These are phyloP conservation scores for Calidris pugnax DNA, from an alignment of 2,113 vertebrate species.

Conservation along the genomic window DNA sequence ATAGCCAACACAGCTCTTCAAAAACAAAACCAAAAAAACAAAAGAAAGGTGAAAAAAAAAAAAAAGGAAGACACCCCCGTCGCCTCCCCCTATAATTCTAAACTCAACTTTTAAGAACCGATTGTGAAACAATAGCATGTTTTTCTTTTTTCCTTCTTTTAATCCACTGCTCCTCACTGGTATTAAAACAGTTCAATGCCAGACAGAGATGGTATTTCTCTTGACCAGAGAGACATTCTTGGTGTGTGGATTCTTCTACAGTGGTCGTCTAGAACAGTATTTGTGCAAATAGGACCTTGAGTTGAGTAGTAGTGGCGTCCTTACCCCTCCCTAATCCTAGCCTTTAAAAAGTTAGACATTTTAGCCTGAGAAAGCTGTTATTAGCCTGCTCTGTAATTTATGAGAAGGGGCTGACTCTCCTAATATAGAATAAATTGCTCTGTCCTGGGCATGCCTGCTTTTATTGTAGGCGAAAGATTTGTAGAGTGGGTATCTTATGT, in stretches of 20 bases:
- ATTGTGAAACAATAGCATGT: not conserved
- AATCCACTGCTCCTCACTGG: not conserved
- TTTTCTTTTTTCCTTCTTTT: not conserved
- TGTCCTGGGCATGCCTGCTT: not conserved
- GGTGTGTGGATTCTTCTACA: not conserved
- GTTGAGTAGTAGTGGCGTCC: not conserved
- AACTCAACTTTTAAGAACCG: not conserved
- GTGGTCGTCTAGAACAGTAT: too few relatives aligned
- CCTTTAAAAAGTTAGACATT: not conserved
- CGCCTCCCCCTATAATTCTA: not conserved
- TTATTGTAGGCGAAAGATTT: not conserved
- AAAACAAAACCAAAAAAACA: not conserved
- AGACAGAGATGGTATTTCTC: slow-evolving; percentile 7
- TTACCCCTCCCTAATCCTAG: not conserved
- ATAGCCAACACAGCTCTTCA: not conserved
- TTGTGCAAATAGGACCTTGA: not conserved
- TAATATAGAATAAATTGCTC: not conserved
- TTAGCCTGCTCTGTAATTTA: not conserved
- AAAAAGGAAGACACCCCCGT: not conserved
- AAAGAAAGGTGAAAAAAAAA: too few relatives aligned
- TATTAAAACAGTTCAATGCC: not conserved
- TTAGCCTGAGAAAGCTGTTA: not conserved
- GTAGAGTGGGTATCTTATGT: not conserved
- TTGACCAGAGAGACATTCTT: not conserved
- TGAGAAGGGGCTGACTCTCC: not conserved